Base-by-base conservation (phyloP, 2,888 invertebrate species). In the Sepioteuthis lessoniana region DNA sequence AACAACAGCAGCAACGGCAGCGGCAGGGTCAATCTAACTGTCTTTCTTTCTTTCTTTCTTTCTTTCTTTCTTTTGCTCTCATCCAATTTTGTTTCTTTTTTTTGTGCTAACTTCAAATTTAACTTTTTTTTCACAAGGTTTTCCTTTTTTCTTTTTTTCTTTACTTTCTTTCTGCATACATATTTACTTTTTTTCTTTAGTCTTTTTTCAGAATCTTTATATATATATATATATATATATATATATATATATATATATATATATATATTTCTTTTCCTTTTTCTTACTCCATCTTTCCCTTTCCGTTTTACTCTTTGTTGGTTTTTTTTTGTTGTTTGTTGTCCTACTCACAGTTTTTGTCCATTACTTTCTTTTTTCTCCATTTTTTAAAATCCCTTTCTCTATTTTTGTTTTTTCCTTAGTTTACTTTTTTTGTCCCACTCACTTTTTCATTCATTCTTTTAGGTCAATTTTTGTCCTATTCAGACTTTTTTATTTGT, bases 221-320 rank as follows among this genome's bases (percentile, higher is more conserved):
- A n/a, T n/a, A n/a, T n/a, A n/a, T n/a, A n/a, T n/a, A n/a, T n/a
- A n/a, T n/a, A n/a, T n/a, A n/a, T n/a, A n/a, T n/a, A n/a, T n/a
- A n/a, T n/a, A n/a, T n/a, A n/a, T n/a, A n/a, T n/a, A n/a, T n/a
- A n/a, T n/a, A n/a, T n/a, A n/a, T n/a, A n/a, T n/a, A n/a, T n/a
- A n/a, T n/a, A n/a, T n/a, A n/a, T n/a, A n/a, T n/a, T n/a, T n/a
- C n/a, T n/a, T n/a, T n/a, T n/a, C n/a, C n/a, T 55, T 55, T 28
- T 60, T 28, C 28, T 28, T 7, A 28, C 25, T 60, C 28, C 31
- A 5, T 60, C 8, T 60, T 5, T 28, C 25, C 28, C 13, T 31
- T 47, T 19, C 1, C 10, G 0, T 47, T 1, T 16, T 2, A 55
- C 0, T 0, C 2, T 7, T 16, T 8, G 10, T n/a, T n/a, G n/a